phyloP scores from a whole-genome alignment of 1,140 invertebrate species.

The Leptestheria dahalacensis region DNA sequence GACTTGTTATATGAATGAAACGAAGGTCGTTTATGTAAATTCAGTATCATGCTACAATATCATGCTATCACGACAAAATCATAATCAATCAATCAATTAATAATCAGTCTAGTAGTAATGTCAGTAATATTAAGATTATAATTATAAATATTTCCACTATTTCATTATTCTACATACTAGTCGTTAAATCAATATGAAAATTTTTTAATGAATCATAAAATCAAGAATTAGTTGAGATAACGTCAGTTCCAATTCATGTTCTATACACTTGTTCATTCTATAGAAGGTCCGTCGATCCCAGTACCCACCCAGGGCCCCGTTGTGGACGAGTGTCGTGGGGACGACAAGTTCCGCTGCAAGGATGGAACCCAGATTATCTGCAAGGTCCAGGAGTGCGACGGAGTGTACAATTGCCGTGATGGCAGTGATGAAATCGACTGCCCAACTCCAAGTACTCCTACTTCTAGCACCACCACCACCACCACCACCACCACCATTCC shows the following conservation, averaged over 20 bases:
- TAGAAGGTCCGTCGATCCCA: neutral
- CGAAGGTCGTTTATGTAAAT: too few relatives aligned
- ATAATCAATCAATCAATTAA: too few relatives aligned
- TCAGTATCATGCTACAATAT: too few relatives aligned
- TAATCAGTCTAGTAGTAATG: too few relatives aligned
- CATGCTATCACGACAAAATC: too few relatives aligned
- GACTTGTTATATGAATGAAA: too few relatives aligned
- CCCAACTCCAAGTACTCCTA: slow-evolving; percentile 18
- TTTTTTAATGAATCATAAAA: too few relatives aligned
- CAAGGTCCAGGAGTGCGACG: slow-evolving; percentile 39
- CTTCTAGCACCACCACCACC: neutral
- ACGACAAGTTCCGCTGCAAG: slow-evolving; percentile 24
- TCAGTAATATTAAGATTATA: too few relatives aligned
- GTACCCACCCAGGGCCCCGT: neutral
- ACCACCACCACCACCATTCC: neutral
- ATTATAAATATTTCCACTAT: too few relatives aligned
- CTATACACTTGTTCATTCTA: neutral
- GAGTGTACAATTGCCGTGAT: slow-evolving; percentile 39
- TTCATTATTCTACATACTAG: too few relatives aligned
- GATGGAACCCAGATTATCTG: slow-evolving; percentile 28
- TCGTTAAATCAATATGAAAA: too few relatives aligned
- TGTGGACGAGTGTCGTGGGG: slow-evolving; percentile 14
- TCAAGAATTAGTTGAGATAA: too few relatives aligned
- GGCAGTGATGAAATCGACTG: slow-evolving; percentile 54
- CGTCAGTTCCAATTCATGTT: neutral